Conservation (phyloP, 2,113 vertebrate genomes). For the Agapornis roseicollis region DNA sequence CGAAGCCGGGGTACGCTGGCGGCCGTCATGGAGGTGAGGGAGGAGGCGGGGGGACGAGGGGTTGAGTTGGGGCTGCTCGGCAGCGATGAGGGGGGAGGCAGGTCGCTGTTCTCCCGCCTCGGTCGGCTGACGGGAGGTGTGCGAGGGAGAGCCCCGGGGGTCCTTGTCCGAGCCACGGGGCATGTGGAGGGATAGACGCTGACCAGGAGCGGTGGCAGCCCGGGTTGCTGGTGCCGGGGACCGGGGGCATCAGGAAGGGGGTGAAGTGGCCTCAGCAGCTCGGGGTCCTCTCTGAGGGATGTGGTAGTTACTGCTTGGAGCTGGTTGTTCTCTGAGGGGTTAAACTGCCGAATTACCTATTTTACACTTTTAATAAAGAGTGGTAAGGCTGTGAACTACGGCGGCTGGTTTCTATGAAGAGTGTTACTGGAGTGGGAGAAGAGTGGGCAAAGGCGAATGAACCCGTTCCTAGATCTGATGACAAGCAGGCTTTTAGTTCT, state of each 20-base stretch:
- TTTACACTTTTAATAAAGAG: background rate
- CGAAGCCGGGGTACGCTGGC: background rate
- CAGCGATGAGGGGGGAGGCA: accelerated
- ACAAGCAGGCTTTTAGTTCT: background rate
- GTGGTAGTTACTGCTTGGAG: background rate
- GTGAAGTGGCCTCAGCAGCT: background rate
- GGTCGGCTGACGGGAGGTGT: background rate
- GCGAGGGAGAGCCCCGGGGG: background rate
- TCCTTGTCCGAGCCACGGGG: background rate
- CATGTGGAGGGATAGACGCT: background rate
- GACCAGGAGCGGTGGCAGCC: background rate
- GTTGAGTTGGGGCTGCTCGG: accelerated
- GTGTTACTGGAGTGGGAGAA: background rate
- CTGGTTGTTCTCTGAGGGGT: background rate
- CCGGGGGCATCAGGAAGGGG: background rate
- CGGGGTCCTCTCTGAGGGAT: too few relatives aligned
- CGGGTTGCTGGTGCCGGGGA: background rate
- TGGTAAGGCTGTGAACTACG: accelerated
- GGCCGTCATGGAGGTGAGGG: conserved; percentile 23
- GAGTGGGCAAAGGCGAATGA: background rate
- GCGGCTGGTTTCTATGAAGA: accelerated
- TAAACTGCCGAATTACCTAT: background rate
- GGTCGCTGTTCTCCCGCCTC: accelerated
- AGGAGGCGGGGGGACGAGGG: background rate
- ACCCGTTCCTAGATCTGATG: too few relatives aligned